Evolutionary conservation across 2,888 invertebrate species (phyloP), one percentile per base, ranked within the genome.

Genomic region (Lamellibrachia columna): DNA sequence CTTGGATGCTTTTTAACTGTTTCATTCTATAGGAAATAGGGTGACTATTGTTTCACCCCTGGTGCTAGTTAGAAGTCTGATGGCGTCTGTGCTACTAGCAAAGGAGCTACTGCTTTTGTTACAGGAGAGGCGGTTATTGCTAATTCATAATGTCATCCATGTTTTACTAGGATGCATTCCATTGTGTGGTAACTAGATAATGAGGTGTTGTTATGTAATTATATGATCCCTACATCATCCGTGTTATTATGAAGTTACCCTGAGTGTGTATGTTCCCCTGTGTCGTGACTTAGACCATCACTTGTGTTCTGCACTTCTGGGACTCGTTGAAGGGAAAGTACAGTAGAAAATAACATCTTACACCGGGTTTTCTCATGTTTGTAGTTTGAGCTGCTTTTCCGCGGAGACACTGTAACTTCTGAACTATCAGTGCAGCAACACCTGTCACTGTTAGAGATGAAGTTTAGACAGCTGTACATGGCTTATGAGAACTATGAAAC

Each of bases 401-500:
- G 53, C 53, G 91, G 52, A 91, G 53, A 52, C 91, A 91, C 53
- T 91, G 53, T 91, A 53, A 52, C 52, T 52, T 91, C 91, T 91
- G 52, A 52, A 91, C 53, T 91, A 53, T 91, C 91, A 75, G 75
- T 91, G 40, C 91, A 91, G 40, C 91, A 91, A n/a, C 91, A 91
- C 15, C 91, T 91, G 91, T 52, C 91, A 52, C 15, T 52, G 11
- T 53, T 91, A 53, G 91, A 91, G 53, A 53, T 52, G 52, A 91
- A 91, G 53, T 91, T 52, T 91, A 52, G 91, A 52, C 91, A 91
- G 91, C 91, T 91, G 52, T 91, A 91, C 91, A 53, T 91, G 53
- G 91, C 91, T 40, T 91, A 91, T 91, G 91, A 91, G 52, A 91
- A 91, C 91, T 91, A 91, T 91, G 91, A 91, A 11, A 22, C 52